phyloP scores from a whole-genome alignment of 2,113 vertebrate species.

The Clarias gariepinus region DNA sequence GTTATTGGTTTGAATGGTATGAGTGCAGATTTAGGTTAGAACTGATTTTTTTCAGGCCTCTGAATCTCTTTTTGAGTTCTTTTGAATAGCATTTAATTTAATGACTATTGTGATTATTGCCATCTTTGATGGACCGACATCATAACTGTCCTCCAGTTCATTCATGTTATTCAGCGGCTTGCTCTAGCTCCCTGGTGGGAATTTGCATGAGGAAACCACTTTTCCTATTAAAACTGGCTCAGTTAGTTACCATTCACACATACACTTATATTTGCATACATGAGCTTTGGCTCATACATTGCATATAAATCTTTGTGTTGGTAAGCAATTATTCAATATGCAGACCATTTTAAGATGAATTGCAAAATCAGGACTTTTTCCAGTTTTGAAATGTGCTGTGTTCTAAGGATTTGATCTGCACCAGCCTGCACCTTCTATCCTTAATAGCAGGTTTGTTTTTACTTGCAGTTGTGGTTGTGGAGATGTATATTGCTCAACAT shows the following conservation, averaged over 20 bases:
- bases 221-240: slow-evolving; percentile 37
- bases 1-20: slow-evolving; percentile 6
- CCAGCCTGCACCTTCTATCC: background rate
- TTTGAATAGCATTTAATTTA: background rate
- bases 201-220: slow-evolving; percentile 48
- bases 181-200: slow-evolving; percentile 14
- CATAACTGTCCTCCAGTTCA: slow-evolving; percentile 20
- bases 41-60: background rate
- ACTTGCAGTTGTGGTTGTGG: slow-evolving; percentile 27
- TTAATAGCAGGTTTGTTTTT: slow-evolving; percentile 31
- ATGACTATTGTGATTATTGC: slow-evolving; percentile 2
- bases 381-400: slow-evolving; percentile 14
- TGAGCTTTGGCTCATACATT: slow-evolving; percentile 29
- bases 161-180: slow-evolving; percentile 27
- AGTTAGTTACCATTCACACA: slow-evolving; percentile 36
- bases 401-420: slow-evolving; percentile 26
- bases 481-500: slow-evolving; percentile 20
- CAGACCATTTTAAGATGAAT: background rate
- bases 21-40: background rate
- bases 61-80: background rate
- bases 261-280: slow-evolving; percentile 38
- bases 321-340: slow-evolving; percentile 7
- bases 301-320: slow-evolving; percentile 14
- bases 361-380: slow-evolving; percentile 13
- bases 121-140: background rate